phyloP scores from a whole-genome alignment of 1,140 invertebrate genomes.

The Caenorhabditis briggsae region DNA sequence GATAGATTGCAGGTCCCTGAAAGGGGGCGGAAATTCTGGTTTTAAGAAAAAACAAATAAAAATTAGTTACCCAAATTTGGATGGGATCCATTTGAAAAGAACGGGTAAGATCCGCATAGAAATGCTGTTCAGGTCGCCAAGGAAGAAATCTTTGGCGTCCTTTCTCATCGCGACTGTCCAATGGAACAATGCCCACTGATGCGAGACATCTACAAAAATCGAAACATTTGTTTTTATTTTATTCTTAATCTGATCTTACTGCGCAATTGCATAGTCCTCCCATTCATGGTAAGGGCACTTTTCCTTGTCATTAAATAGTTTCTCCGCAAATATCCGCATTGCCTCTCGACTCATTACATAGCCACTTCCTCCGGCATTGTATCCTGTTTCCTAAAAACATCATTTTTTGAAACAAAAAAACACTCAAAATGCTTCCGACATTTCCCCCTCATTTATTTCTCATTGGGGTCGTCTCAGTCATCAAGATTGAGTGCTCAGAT shows the following conservation, averaged over 20 bases:
- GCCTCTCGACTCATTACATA: conserved; percentile 60
- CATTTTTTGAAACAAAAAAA: neutral
- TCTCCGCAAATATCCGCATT: conserved; percentile 53
- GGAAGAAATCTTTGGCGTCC: conserved; percentile 59
- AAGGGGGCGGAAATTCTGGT: neutral
- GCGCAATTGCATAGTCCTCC: conserved; percentile 61
- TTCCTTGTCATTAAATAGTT: conserved; percentile 55
- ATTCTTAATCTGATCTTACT: conserved; percentile 6
- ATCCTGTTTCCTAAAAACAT: conserved; percentile 56
- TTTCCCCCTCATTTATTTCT: neutral
- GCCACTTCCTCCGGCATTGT: conserved; percentile 61
- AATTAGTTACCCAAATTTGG: conserved; percentile 28
- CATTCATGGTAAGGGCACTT: conserved; percentile 61
- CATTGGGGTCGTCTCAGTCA: neutral
- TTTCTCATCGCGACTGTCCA: conserved; percentile 57
- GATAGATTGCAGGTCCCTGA: conserved; percentile 47
- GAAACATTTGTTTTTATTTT: neutral
- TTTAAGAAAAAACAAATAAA: neutral
- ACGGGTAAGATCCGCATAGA: conserved; percentile 56
- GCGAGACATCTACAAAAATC: conserved; percentile 47
- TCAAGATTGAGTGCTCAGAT: conserved; percentile 11
- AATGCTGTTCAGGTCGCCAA: conserved; percentile 63
- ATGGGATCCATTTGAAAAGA: conserved; percentile 60
- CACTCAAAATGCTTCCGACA: neutral
- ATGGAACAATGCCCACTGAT: conserved; percentile 36